Evolutionary conservation across 2,888 invertebrate species (phyloP), one percentile per base, ranked within the genome.

Genomic region (Parnassius orleans): DNA sequence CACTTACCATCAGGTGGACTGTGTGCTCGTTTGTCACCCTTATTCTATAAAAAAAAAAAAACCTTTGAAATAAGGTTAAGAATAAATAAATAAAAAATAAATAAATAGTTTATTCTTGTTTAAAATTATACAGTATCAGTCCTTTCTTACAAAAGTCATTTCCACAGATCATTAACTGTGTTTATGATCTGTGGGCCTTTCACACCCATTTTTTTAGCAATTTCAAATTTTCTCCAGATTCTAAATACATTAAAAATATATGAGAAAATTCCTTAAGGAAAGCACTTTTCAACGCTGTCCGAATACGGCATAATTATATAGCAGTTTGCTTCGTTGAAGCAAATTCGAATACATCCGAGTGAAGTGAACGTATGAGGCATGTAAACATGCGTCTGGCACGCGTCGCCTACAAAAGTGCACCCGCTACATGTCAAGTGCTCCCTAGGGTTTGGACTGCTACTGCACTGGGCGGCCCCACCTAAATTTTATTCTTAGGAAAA

Each of bases 341-440:
- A 48, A 53, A 48, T 51, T 46, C 57, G 57, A 50, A 41, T 11
- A 43, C 9, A 44, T 55, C 61, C 61, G 61, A 53, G 61, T 62
- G 53, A 46, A 44, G 57, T n/a, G 56, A 46, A 50, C 44, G 53
- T 57, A 19, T n/a, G 54, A 41, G n/a, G 51, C 54, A 64, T 61
- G 61, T 57, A 33, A 59, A 59, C 65, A 56, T 64, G 64, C 63
- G 63, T 61, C 56, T 63, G 57, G 60, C 46, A 46, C 52, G 58
- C 60, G 62, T 59, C 65, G 65, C 58, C 47, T 47, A 19, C 56
- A 56, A 56, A 59, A 59, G 61, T 57, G 52, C 53, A 50, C 60
- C 61, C 53, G 67, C 56, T 60, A 68, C 67, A 65, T 60, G 65
- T 66, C 56, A 56, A 65, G 67, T 59, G 63, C 54, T 47, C 66